A percentile compares a stretch with the other conserved stretches of the same genome.
Conservation (phyloP, 2,797 vertebrate species). For the Chiroxiphia lanceolata region DNA sequence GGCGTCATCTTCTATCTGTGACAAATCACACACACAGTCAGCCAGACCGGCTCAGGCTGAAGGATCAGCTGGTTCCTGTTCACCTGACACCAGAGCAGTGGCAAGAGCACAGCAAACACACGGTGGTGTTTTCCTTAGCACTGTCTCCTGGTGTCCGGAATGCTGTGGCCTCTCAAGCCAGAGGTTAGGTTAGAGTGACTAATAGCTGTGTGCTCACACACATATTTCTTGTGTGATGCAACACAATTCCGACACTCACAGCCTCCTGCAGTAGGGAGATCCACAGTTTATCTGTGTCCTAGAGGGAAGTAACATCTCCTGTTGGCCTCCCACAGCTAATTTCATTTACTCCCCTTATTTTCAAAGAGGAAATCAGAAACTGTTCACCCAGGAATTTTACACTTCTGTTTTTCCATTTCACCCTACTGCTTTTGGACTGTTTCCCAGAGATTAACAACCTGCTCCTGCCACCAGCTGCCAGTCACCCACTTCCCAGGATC, state of each 20-base stretch:
- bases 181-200: neutral
- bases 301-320: neutral
- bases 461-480: neutral
- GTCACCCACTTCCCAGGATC: neutral
- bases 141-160: fast-evolving
- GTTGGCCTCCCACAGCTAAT: neutral
- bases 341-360: neutral
- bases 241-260: neutral
- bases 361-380: neutral
- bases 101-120: neutral
- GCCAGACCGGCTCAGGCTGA: neutral
- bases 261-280: neutral
- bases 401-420: neutral
- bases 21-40: fast-evolving
- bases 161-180: neutral
- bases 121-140: neutral
- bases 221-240: slow-evolving; percentile 6
- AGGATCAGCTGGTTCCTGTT: neutral
- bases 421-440: neutral
- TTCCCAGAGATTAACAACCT: neutral
- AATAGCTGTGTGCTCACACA: neutral
- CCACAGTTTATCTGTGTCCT: fast-evolving
- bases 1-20: fast-evolving
- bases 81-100: neutral
- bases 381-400: neutral